Evolutionary conservation across 2,888 invertebrate genomes (phyloP), one percentile per base, ranked within the genome.

Genomic region (Nomada flava): DNA sequence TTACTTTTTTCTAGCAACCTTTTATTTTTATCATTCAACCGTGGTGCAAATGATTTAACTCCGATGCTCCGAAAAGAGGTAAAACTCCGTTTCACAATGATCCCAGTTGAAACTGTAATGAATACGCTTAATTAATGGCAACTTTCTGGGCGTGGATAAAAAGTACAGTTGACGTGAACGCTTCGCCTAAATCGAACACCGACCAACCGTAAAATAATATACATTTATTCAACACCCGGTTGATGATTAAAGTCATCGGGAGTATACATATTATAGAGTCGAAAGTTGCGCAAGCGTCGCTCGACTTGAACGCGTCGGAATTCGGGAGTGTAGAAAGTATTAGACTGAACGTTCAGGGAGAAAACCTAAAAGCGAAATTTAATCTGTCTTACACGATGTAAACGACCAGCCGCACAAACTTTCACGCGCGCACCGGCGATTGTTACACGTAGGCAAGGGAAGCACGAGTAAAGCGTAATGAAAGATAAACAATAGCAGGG

Each of bases 301-400:
- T 20, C 42, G 47, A 18, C 11, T 7, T 36, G 42, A 23, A 26
- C 50, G 44, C 63, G 76, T 62, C 20, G 71, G 67, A 78, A 71
- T 78, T 78, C 67, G 71, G 67, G 42, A 62, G 23, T 50, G 23
- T 78, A 78, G 78, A 79, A 79, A 78, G 79, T 72, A 57, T 57
- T 74, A 67, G 67, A 67, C 64, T 60, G 67, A 52, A 53, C 9
- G 44, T 10, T 15, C n/a, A 9, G 50, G 18, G 59, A 29, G 59
- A 23, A 55, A 55, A 53, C 44, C 20, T 77, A 71, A 79, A 77
- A 77, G 77, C 79, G 69, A 77, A 77, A 79, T 67, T 79, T 79
- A 60, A 62, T 60, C 70, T 50, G 70, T 50, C 59, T 77, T 77
- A 15, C 47, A 26, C 69, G 69, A 76, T 53, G 65, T 47, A 36